phyloP scores from a whole-genome alignment of 2,113 vertebrate species.

The Phylloscopus trochilus region DNA sequence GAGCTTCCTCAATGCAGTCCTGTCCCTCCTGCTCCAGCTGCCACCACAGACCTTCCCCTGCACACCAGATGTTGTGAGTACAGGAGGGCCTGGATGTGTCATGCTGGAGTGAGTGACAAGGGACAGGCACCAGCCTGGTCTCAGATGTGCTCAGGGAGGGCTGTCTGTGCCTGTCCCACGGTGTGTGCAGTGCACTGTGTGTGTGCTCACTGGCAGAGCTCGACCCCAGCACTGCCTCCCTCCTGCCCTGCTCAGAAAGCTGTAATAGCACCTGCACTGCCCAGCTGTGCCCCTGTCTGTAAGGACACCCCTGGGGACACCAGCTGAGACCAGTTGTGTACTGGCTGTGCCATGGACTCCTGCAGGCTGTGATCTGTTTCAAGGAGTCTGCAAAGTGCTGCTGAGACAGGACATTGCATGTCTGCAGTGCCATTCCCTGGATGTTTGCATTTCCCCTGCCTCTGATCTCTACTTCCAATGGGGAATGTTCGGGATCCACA shows the following conservation, averaged over 20 bases:
- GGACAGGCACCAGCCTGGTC: fast-evolving
- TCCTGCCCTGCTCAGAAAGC: background rate
- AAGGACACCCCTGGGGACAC: background rate
- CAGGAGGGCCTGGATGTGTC: fast-evolving
- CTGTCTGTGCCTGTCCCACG: background rate
- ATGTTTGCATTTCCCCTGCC: fast-evolving
- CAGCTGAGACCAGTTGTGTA: fast-evolving
- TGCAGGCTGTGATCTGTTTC: background rate
- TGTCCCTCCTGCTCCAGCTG: background rate
- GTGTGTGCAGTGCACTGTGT: fast-evolving
- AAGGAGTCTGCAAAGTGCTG: background rate
- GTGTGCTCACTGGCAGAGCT: background rate
- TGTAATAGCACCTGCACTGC: fast-evolving
- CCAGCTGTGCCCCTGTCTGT: background rate
- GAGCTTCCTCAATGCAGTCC: background rate
- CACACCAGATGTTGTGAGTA: background rate
- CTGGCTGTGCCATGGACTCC: background rate
- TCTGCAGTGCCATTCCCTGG: background rate
- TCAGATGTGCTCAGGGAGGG: background rate
- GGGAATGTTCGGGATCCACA: background rate
- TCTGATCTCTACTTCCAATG: background rate
- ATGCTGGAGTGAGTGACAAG: fast-evolving
- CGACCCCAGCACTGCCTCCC: background rate
- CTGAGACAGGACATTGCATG: fast-evolving
- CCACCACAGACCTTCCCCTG: background rate